Evolutionary conservation across 1,140 invertebrate species (phyloP).

Genomic region (Leptonema lineaticorne): DNA sequence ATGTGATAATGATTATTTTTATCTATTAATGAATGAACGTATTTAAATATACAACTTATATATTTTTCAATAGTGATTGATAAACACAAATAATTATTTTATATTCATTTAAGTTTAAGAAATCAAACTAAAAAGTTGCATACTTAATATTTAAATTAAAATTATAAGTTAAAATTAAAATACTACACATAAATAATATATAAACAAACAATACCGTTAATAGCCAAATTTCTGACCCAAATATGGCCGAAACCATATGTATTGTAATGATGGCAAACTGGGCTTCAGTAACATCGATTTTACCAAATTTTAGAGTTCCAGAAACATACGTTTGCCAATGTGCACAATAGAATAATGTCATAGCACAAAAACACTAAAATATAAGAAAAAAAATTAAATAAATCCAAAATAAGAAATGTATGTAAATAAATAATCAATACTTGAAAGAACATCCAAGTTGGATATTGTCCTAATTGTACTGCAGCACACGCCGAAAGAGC

Average conservation of each 20-base stretch:
- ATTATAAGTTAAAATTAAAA: too few species aligned
- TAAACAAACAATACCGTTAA: constrained; percentile 78
- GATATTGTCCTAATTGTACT: constrained; percentile 86
- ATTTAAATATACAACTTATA: too few species aligned
- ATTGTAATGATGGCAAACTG: constrained; percentile 92
- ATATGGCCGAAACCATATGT: constrained; percentile 82
- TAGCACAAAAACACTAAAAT: constrained; percentile 84
- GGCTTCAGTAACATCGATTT: constrained; percentile 97
- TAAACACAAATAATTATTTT: too few species aligned
- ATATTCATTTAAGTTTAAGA: too few species aligned
- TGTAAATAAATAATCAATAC: constrained; percentile 45
- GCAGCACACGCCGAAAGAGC: constrained; percentile 90
- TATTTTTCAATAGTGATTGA: too few species aligned
- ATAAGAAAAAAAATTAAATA: constrained; percentile 13
- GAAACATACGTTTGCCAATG: constrained; percentile 99
- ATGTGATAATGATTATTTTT: too few species aligned
- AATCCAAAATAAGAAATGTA: neutral
- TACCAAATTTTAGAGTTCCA: constrained; percentile 88
- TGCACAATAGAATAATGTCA: constrained; percentile 95
- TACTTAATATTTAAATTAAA: too few species aligned
- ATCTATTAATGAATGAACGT: too few species aligned
- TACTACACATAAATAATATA: too few species aligned
- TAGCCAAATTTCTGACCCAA: constrained; percentile 86
- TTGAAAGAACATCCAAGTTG: constrained; percentile 92
- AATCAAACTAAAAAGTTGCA: too few species aligned